Conservation (phyloP, 2,113 vertebrate genomes). For the Actenoides hombroni region DNA sequence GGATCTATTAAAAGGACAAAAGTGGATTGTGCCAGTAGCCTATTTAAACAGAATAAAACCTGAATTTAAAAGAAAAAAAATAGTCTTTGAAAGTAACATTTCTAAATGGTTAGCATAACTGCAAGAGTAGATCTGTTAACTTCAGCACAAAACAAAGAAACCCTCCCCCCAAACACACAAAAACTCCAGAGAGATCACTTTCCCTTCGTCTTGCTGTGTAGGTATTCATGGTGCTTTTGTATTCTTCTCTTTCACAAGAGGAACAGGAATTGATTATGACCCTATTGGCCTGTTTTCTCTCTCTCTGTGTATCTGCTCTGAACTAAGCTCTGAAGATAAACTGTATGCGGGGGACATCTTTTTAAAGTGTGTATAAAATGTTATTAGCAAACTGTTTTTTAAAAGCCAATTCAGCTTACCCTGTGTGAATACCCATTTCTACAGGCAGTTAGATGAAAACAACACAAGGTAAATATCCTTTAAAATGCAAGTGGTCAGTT, state of each 20-base stretch:
- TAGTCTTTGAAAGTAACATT: not conserved
- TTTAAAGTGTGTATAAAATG: not conserved
- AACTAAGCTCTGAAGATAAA: not conserved
- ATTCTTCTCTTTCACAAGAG: not conserved
- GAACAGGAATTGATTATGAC: not conserved
- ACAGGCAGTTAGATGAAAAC: not conserved
- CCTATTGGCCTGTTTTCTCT: not conserved
- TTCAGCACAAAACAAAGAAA: not conserved
- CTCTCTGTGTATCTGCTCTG: not conserved
- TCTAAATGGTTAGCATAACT: not conserved
- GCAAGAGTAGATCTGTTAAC: not conserved
- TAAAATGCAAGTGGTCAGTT: not conserved
- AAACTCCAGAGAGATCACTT: not conserved
- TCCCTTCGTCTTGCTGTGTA: not conserved
- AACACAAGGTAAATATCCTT: not conserved
- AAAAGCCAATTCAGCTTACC: not conserved
- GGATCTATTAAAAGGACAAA: not conserved
- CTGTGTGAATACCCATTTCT: not conserved
- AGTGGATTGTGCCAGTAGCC: not conserved
- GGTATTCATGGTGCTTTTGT: not conserved
- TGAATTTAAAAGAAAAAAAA: not conserved
- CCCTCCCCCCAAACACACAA: accelerated
- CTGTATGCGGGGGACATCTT: not conserved
- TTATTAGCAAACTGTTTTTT: not conserved
- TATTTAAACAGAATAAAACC: not conserved